These are phyloP conservation scores for Suricata suricatta DNA, from an alignment of 2,113 vertebrate genomes.

Conservation along the genomic window DNA sequence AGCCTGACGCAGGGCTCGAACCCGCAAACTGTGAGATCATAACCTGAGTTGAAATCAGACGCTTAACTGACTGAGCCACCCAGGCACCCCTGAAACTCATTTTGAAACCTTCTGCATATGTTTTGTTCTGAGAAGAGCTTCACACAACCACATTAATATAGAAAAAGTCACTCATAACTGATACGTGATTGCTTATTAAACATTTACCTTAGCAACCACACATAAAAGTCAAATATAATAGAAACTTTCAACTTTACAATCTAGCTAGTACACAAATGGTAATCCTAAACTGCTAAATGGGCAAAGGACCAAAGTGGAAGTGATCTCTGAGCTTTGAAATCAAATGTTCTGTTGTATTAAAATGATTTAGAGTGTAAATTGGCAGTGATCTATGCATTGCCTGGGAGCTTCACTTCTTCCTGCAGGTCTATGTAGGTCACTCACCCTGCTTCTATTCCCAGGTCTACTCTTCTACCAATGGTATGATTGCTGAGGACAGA, in stretches of 20 bases:
- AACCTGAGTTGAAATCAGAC: too few relatives aligned
- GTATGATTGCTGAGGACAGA: not conserved
- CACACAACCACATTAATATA: constrained; percentile 23
- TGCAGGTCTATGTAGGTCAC: not conserved
- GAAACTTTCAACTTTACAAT: constrained; percentile 54
- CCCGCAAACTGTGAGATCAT: too few relatives aligned
- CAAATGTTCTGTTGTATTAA: not conserved
- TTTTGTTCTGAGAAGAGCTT: constrained; percentile 53
- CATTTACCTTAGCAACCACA: constrained; percentile 66
- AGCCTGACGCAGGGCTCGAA: too few relatives aligned
- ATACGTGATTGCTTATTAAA: constrained; percentile 71
- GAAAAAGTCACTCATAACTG: constrained; percentile 45
- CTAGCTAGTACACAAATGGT: constrained; percentile 47
- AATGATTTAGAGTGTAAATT: not conserved
- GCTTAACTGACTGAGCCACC: too few relatives aligned
- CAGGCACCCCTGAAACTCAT: constrained; percentile 53
- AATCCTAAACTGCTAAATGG: constrained; percentile 15
- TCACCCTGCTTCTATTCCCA: not conserved
- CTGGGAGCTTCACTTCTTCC: not conserved
- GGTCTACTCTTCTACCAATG: not conserved
- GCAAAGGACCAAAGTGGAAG: not conserved
- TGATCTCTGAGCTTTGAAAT: constrained; percentile 17
- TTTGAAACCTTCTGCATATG: constrained; percentile 62
- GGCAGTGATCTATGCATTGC: not conserved
- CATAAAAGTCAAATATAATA: constrained; percentile 58